Conservation (phyloP, 2,113 vertebrate genomes). For the Vicugna pacos region DNA sequence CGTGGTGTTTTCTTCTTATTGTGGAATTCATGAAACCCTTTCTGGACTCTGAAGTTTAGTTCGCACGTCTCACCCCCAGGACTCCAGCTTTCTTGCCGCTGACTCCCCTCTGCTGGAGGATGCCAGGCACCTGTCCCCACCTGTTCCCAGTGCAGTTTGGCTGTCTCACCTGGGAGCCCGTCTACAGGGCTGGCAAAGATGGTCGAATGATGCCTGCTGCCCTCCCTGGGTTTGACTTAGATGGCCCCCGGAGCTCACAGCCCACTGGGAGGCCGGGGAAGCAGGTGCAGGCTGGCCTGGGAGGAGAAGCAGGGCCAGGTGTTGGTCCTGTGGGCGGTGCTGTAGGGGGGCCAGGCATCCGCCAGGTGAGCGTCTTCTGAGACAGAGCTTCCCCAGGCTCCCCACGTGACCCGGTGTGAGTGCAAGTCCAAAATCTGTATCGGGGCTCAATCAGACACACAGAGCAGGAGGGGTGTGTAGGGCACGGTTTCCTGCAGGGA, state of each 20-base stretch:
- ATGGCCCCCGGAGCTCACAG: background rate
- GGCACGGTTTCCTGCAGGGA: background rate
- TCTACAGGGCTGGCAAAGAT: background rate
- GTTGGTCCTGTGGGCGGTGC: rapidly evolving
- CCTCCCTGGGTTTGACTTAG: background rate
- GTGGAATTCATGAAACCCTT: background rate
- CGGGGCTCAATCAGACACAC: background rate
- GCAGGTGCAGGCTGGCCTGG: background rate
- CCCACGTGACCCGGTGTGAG: too few species aligned
- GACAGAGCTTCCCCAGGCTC: background rate
- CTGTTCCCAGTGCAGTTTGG: background rate
- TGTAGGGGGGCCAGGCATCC: too few species aligned
- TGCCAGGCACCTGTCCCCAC: too few species aligned
- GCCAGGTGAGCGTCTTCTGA: background rate
- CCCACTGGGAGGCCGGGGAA: background rate
- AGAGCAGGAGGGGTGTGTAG: background rate
- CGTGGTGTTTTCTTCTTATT: background rate
- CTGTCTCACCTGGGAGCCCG: background rate
- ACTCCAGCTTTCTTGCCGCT: background rate
- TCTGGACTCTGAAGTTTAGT: background rate
- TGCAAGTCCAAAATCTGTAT: background rate
- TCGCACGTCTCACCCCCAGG: background rate
- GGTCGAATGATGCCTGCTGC: too few species aligned
- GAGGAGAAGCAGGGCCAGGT: background rate
- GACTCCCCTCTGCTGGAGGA: background rate